Evolutionary conservation across 2,888 invertebrate species (phyloP), one percentile per base, ranked within the genome.

Genomic region (Drosophila paramelanica): DNA sequence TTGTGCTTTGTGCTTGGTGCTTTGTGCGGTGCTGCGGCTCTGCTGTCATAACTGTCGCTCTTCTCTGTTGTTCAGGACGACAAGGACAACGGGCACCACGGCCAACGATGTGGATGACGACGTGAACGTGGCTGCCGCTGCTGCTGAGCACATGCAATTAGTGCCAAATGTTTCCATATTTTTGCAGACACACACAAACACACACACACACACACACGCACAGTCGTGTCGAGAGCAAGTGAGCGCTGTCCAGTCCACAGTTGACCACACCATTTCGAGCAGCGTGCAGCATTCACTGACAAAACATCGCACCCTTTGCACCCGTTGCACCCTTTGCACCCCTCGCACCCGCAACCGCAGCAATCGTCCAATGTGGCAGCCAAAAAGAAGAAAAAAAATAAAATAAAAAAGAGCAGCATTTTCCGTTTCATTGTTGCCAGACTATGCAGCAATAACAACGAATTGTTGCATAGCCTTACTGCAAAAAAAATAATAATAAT

Each of bases 161-260:
- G 90, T 90, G 90, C 89, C 90, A 90, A 90, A 91, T 91, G 90
- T 90, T 90, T 91, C 90, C 90, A 90, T 90, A 90, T 90, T 89
- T 89, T 85, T 88, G 59, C 71, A 17, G 17, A 65, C 56, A 71
- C 65, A 64, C 60, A 45, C 47, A 23, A 23, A 60, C 51, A 51
- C 60, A 49, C 49, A 55, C 43, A 45, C 41, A 59, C 39, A 7
- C 10, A 23, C 46, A 27, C 50, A 27, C 17, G 2, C 17, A 20
- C 5, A 27, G 10, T 17, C 25, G 11, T 5, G 17, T 14, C 39
- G 39, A 31, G 62, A 31, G 58, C 38, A 57, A 46, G 47, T 23
- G 41, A 41, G 41, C 42, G 31, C 46, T 51, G 78, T 73, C 62
- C 59, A 75, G 73, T 73, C 50, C 78, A 75, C 68, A 73, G 73